Evolutionary conservation across 2,113 vertebrate species (phyloP).

Genomic region (Solea solea): DNA sequence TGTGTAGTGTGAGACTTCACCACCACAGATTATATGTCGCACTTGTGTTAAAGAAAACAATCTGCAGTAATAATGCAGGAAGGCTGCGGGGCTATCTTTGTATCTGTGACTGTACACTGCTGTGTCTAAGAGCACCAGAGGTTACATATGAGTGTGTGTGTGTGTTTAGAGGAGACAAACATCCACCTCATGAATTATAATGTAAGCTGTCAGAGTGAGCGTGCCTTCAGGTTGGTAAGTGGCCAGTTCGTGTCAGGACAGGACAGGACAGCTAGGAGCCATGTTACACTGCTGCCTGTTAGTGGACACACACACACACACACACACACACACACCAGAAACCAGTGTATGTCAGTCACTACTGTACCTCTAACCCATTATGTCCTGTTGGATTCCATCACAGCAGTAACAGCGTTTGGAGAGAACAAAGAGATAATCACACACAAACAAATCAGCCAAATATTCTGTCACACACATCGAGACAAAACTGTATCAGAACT

Average conservation of each 20-base stretch:
- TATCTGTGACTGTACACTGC: slow-evolving; percentile 18
- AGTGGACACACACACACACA: slow-evolving; percentile 36
- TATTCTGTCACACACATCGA: background rate
- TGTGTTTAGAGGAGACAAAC: slow-evolving; percentile 15
- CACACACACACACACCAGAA: slow-evolving; percentile 14
- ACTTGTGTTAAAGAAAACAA: slow-evolving; percentile 18
- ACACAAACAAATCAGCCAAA: background rate
- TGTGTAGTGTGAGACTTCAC: slow-evolving; percentile 26
- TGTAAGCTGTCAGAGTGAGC: slow-evolving; percentile 60
- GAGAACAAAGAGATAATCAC: background rate
- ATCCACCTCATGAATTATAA: slow-evolving; percentile 74
- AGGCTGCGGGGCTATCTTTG: slow-evolving; percentile 36
- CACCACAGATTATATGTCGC: slow-evolving; percentile 15
- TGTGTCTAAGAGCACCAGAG: slow-evolving; percentile 39
- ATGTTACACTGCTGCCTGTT: slow-evolving; percentile 34
- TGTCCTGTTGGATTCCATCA: slow-evolving; percentile 33
- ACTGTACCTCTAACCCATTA: background rate
- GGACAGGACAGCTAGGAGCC: slow-evolving; percentile 46
- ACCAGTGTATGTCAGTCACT: slow-evolving; percentile 19
- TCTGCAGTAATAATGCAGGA: slow-evolving; percentile 31
- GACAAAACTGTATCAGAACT: background rate
- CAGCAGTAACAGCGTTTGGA: background rate
- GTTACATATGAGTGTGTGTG: slow-evolving; percentile 47
- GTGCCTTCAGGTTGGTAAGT: slow-evolving; percentile 56
- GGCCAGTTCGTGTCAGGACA: slow-evolving; percentile 64